Percentiles rank a stretch among this genome's conserved stretches.
Conservation (phyloP, 2,113 vertebrate species). For the Oncorhynchus clarkii region DNA sequence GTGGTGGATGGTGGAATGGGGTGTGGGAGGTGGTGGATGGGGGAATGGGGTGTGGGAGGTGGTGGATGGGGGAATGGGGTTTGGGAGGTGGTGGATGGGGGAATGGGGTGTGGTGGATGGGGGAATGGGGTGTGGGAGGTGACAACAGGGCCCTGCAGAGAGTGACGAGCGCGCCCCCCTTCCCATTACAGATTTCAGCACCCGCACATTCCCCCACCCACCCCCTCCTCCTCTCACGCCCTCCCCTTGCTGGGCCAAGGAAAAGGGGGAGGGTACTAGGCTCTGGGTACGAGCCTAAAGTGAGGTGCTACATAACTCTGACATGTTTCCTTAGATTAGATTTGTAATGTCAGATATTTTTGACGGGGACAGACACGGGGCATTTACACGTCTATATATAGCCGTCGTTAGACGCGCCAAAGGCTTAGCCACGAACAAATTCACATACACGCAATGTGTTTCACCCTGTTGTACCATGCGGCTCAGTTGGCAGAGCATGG, state of each 20-base stretch:
- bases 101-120: no score
- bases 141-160: slow-evolving; percentile 57
- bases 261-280: slow-evolving; percentile 12
- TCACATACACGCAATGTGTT: slow-evolving; percentile 38
- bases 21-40: no score
- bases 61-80: no score
- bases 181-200: slow-evolving; percentile 59
- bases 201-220: slow-evolving; percentile 40
- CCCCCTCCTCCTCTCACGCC: slow-evolving; percentile 35
- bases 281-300: slow-evolving; percentile 54
- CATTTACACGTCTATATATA: slow-evolving; percentile 60
- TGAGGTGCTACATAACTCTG: slow-evolving; percentile 55
- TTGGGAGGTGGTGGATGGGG: no score
- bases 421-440: slow-evolving; percentile 17
- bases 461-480: background rate
- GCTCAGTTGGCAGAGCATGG: no score
- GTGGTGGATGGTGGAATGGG: no score
- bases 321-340: slow-evolving; percentile 65
- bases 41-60: no score
- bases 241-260: background rate
- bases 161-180: slow-evolving; percentile 43
- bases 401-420: background rate
- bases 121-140: slow-evolving; percentile 35
- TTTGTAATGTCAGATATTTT: slow-evolving; percentile 66
- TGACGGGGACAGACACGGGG: slow-evolving; percentile 15